phyloP scores from a whole-genome alignment of 2,797 vertebrate species.

The Sebastes umbrosus region DNA sequence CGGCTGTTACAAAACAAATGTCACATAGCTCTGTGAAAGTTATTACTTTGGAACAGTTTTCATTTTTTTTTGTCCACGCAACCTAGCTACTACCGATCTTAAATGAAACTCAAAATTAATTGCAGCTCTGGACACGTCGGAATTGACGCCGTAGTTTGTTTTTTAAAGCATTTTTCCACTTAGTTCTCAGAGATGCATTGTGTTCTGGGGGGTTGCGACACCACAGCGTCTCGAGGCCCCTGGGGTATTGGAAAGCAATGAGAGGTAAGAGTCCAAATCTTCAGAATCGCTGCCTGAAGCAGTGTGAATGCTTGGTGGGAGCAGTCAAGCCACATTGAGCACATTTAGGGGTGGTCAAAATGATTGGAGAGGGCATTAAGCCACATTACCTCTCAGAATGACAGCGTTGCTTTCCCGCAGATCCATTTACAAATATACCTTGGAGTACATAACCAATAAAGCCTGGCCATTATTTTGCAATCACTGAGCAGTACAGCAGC shows the following conservation, averaged over 20 bases:
- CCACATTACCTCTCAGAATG: slow-evolving; percentile 64
- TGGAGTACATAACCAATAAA: slow-evolving; percentile 48
- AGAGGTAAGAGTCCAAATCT: slow-evolving; percentile 60
- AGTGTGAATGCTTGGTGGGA: slow-evolving; percentile 39
- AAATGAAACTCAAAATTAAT: slow-evolving; percentile 2
- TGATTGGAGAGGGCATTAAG: slow-evolving; percentile 67
- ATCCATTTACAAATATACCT: slow-evolving; percentile 58
- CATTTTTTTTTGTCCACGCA: background rate
- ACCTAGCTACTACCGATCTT: background rate
- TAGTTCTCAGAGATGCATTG: slow-evolving; percentile 13
- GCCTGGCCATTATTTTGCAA: slow-evolving; percentile 47
- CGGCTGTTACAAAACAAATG: slow-evolving; percentile 40
- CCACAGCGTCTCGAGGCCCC: slow-evolving; percentile 6
- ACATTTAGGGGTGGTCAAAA: slow-evolving; percentile 59
- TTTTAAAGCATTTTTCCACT: slow-evolving; percentile 41
- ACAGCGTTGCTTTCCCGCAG: slow-evolving; percentile 35
- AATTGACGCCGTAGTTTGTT: slow-evolving; percentile 30
- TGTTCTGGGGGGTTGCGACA: slow-evolving; percentile 28
- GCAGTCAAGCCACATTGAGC: slow-evolving; percentile 70
- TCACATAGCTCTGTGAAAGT: slow-evolving; percentile 25
- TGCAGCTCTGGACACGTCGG: background rate
- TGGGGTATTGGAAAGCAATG: slow-evolving; percentile 39
- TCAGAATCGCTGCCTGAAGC: slow-evolving; percentile 51
- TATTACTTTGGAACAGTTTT: slow-evolving; percentile 28
- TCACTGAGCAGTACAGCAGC: slow-evolving; percentile 32